Base-by-base conservation (phyloP, 2,888 invertebrate genomes). In the Meghimatium bilineatum region DNA sequence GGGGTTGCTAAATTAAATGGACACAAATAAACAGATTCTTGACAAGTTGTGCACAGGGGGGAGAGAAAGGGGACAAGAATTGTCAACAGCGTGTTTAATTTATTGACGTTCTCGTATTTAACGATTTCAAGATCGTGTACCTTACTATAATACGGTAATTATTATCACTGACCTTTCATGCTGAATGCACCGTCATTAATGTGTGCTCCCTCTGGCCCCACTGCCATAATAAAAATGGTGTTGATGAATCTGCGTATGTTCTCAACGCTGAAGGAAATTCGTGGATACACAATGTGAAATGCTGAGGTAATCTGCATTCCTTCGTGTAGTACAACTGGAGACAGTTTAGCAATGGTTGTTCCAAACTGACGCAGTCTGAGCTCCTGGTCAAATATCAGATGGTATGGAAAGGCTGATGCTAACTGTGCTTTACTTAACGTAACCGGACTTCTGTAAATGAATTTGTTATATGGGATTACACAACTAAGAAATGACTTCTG, bases 191-290 rank as follows among this genome's bases (percentile, higher is more conserved):
- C 36, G 49, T 83, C 63, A 23, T 67, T 32, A n/a, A 32, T 23
- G 1, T 60, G 14, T 0, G 29, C 60, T 14, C 29, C 63, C 26
- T 71, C 67, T 0, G 83, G 78, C 0, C 49, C 83, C 23, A 90
- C 87, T 32, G 87, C 87, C 69, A 91, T 77, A 75, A 91, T 87
- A 80, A 91, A 93, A 32, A 90, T 90, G 12, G 92, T 89, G 82
- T 93, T 93, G 72, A 91, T 91, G 85, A 92, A 93, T 79, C 88
- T 86, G 36, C 86, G 85, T 49, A 93, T 91, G 82, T 92, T 89
- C 20, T 87, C 82, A 49, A 90, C 88, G 34, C 88, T 87, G 71
- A 93, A 88, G 23, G 87, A 76, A 89, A 93, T 92, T 12, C 86
- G 79, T 0, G 93, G 93, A 77, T 91, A 90, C 20, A 88, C 84